These are phyloP conservation scores for Trichogramma pretiosum DNA, from an alignment of 1,140 invertebrate genomes.

Conservation along the genomic window DNA sequence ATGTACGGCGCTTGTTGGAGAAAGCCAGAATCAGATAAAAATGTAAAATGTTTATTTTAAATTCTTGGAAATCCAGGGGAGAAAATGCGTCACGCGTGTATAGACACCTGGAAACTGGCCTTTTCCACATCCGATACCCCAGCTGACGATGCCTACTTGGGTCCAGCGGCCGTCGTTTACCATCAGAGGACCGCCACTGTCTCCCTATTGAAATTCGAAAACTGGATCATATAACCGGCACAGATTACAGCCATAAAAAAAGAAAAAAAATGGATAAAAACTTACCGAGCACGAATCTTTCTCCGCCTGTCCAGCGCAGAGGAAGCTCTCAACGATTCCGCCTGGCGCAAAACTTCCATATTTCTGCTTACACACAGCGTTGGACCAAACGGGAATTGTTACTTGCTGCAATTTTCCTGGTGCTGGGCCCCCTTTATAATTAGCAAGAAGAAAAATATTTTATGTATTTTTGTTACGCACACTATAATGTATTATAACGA, in stretches of 20 bases:
- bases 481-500: background rate
- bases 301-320: constrained; percentile 72
- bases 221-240: constrained; percentile 8
- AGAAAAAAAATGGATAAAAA: too few species aligned
- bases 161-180: constrained; percentile 70
- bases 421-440: constrained; percentile 66
- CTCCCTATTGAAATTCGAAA: constrained; percentile 61
- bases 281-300: constrained; percentile 85
- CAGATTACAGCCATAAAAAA: too few species aligned
- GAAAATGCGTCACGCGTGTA: constrained; percentile 64
- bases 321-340: constrained; percentile 76
- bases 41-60: constrained; percentile 50
- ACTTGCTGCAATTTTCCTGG: constrained; percentile 74
- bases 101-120: constrained; percentile 86
- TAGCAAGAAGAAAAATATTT: too few species aligned
- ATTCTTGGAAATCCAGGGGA: constrained; percentile 71
- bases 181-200: constrained; percentile 84
- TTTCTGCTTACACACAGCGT: constrained; percentile 65
- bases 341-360: constrained; percentile 79
- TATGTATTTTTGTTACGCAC: too few species aligned
- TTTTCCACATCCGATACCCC: constrained; percentile 89
- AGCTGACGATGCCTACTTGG: constrained; percentile 84
- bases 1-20: too few species aligned
- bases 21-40: too few species aligned
- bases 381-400: constrained; percentile 74